Conservation (phyloP, 2,797 vertebrate genomes). For the Heliangelus exortis region DNA sequence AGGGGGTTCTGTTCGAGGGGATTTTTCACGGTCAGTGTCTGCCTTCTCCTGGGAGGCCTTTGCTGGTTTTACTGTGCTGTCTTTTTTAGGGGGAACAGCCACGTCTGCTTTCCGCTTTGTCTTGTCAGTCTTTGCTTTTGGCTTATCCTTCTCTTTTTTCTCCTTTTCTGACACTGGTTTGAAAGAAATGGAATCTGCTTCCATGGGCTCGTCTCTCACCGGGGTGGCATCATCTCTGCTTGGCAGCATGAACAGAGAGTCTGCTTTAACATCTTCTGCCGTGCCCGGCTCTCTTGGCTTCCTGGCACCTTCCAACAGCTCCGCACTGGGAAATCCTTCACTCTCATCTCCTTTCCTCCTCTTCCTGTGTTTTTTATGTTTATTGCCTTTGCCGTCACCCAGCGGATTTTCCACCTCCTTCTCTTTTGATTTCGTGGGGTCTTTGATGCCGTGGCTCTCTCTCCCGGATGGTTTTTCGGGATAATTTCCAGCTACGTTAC, state of each 20-base stretch:
- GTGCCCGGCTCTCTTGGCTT: conserved; percentile 75
- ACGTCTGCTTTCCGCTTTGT: conserved; percentile 85
- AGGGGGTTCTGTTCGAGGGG: conserved; percentile 76
- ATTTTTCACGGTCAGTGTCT: conserved; percentile 80
- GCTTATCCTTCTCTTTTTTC: conserved; percentile 85
- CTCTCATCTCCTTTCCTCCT: conserved; percentile 82
- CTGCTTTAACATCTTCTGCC: conserved; percentile 79
- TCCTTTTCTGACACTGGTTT: conserved; percentile 85
- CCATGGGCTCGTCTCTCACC: conserved; percentile 96
- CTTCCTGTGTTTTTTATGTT: conserved; percentile 86
- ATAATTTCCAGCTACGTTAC: conserved; percentile 72
- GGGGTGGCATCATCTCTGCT: conserved; percentile 94
- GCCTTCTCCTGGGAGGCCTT: conserved; percentile 76
- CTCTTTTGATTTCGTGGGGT: conserved; percentile 82
- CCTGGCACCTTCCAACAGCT: conserved; percentile 78
- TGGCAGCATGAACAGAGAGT: conserved; percentile 81
- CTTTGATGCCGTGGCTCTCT: conserved; percentile 78
- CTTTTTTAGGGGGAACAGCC: conserved; percentile 75
- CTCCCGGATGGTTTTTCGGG: conserved; percentile 80
- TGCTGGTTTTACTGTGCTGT: conserved; percentile 66
- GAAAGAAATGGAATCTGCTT: conserved; percentile 83
- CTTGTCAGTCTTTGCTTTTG: conserved; percentile 80
- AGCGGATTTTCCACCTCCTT: conserved; percentile 77
- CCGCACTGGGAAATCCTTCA: conserved; percentile 71
- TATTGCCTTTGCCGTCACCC: conserved; percentile 88